Evolutionary conservation across 2,888 invertebrate species (phyloP), one percentile per base, ranked within the genome.

Genomic region (Xanthorhoe designata): DNA sequence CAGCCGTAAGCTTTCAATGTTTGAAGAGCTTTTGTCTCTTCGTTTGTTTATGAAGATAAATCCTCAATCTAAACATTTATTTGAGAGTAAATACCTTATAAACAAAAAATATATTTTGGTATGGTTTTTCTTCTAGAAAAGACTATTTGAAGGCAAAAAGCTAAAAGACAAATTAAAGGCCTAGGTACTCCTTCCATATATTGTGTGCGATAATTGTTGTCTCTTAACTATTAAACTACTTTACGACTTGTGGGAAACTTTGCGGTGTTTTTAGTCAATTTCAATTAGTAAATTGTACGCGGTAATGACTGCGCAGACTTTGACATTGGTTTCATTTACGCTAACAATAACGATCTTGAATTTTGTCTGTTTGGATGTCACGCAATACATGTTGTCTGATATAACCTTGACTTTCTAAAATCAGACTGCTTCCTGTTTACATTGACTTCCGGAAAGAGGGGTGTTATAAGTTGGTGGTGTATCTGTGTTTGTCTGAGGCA

Each of bases 261-360:
- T 53, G 68, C 66, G 72, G 68, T 55, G 53, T 60, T 63, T 69
- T 63, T 66, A 64, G 59, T 66, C 49, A n/a, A 67, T 55, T 56
- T 62, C 58, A 72, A 70, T 69, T 72, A 67, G 60, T 67, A 61
- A 59, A 67, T 72, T 68, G 68, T 68, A 45, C 61, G 63, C 56
- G 56, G 55, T 66, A 66, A 68, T 66, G 35, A 63, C 60, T 63
- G 68, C 61, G 47, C 51, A 58, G 35, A 59, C 63, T 67, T 38
- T 63, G 69, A 57, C 66, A 72, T 72, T 72, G 73, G 64, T 69
- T 69, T 72, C 49, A 68, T 72, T 74, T 63, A 63, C 49, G 65
- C 64, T 63, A 61, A 58, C 62, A 65, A 74, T 63, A 64, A 74
- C 29, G 29, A 64, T 67, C 52, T 57, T 53, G 18, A 62, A 63